Conservation (phyloP, 2,113 vertebrate genomes). For the Actenoides lindsayi region DNA sequence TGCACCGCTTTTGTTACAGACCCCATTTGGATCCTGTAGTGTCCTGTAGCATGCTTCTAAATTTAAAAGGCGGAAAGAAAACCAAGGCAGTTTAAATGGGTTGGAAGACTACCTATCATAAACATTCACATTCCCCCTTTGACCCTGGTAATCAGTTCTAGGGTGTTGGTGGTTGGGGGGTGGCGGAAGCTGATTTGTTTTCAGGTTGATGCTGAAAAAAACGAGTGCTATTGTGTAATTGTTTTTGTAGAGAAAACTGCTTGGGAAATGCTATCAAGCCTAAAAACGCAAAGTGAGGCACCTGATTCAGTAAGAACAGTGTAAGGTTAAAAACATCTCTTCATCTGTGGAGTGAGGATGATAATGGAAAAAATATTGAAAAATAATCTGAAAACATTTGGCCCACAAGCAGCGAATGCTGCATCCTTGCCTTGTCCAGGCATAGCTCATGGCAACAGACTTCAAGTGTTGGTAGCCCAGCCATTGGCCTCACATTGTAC, state of each 20-base stretch:
- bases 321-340: neutral
- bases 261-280: neutral
- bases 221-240: neutral
- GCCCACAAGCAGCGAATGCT: neutral
- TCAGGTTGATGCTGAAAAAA: neutral
- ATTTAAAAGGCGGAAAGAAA: slow-evolving; percentile 41
- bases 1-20: slow-evolving; percentile 43
- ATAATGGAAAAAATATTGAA: neutral
- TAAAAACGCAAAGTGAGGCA: neutral
- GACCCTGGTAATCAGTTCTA: slow-evolving; percentile 34
- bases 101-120: slow-evolving; percentile 36
- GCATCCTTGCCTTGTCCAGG: neutral
- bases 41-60: slow-evolving; percentile 44
- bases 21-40: slow-evolving; percentile 34
- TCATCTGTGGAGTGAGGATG: neutral
- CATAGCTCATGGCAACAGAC: neutral
- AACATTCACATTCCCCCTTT: slow-evolving; percentile 39
- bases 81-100: slow-evolving; percentile 44
- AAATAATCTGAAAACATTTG: neutral
- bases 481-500: neutral
- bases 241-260: neutral
- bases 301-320: neutral
- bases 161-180: neutral
- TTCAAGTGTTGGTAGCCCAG: neutral
- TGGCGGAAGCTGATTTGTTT: neutral